Evolutionary conservation across 2,797 vertebrate species (phyloP).

Genomic region (Pogoniulus pusillus): DNA sequence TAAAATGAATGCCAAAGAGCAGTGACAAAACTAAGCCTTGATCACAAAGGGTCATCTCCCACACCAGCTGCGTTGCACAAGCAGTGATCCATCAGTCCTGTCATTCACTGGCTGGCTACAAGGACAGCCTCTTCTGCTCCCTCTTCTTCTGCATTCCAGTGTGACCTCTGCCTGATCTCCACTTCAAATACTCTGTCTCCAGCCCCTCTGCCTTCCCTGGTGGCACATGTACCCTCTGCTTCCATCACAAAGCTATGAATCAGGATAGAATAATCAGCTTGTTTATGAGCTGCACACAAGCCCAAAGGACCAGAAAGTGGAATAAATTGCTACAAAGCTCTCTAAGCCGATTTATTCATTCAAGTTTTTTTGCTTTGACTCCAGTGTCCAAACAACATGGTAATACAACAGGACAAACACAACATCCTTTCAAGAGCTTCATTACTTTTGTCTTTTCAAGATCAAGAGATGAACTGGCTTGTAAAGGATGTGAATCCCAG

Average conservation of each 20-base stretch:
- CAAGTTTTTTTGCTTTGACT: slow-evolving; percentile 39
- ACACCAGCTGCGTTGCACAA: rapidly evolving
- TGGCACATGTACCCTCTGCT: slow-evolving; percentile 22
- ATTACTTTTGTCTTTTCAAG: slow-evolving; percentile 12
- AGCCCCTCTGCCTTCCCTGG: slow-evolving; percentile 39
- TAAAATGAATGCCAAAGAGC: not conserved
- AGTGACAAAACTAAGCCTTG: not conserved
- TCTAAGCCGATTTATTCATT: slow-evolving; percentile 60
- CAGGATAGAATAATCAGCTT: slow-evolving; percentile 64
- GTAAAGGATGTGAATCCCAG: not conserved
- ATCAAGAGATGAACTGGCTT: slow-evolving; percentile 25
- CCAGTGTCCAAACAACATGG: slow-evolving; percentile 15
- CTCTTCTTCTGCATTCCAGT: not conserved
- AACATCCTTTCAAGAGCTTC: slow-evolving; percentile 11
- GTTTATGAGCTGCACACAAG: slow-evolving; percentile 47
- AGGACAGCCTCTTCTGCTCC: not conserved
- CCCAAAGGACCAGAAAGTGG: slow-evolving; percentile 48
- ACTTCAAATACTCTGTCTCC: slow-evolving; percentile 1
- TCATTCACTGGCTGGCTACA: not conserved
- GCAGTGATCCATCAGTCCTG: not conserved
- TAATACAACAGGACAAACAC: slow-evolving; percentile 9
- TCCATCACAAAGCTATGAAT: slow-evolving; percentile 47
- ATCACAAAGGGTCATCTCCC: not conserved
- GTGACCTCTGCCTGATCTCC: slow-evolving; percentile 55
- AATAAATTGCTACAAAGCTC: slow-evolving; percentile 68